phyloP scores from a whole-genome alignment of 1,140 invertebrate genomes.

The Hestina assimilis region DNA sequence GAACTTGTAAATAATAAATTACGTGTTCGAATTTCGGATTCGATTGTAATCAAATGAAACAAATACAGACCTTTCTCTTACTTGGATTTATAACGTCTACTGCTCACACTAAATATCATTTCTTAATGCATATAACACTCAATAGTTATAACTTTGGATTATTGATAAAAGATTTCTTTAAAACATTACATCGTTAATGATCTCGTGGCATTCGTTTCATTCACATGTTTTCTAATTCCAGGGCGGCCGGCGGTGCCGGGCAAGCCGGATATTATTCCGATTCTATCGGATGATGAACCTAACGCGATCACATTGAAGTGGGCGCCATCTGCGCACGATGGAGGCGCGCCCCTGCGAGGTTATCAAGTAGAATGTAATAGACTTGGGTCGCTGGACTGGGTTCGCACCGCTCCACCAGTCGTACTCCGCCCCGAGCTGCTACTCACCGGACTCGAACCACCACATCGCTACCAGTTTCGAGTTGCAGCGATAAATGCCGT shows the following conservation, averaged over 20 bases:
- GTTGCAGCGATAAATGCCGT: constrained; percentile 92
- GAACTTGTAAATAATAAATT: too few species aligned
- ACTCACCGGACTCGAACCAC: constrained; percentile 88
- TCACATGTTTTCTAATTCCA: constrained; percentile 65
- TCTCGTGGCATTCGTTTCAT: not conserved
- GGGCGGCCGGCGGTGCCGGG: constrained; percentile 88
- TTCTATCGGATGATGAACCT: constrained; percentile 83
- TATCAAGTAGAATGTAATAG: constrained; percentile 90
- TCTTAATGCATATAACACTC: too few species aligned
- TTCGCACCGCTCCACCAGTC: constrained; percentile 84
- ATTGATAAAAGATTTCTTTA: too few species aligned
- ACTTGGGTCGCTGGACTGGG: constrained; percentile 87
- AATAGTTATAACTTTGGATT: too few species aligned
- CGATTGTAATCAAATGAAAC: too few species aligned
- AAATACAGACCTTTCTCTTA: too few species aligned
- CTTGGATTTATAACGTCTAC: too few species aligned
- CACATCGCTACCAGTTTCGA: constrained; percentile 93
- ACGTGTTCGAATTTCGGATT: too few species aligned
- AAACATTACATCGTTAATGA: too few species aligned
- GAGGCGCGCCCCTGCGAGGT: constrained; percentile 92
- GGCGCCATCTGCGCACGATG: constrained; percentile 89
- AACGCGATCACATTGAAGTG: constrained; percentile 93
- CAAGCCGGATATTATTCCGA: constrained; percentile 85
- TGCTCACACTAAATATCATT: too few species aligned
- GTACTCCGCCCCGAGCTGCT: constrained; percentile 85